Evolutionary conservation across 2,797 vertebrate species (phyloP).

Genomic region (Malacoctenus gilli): DNA sequence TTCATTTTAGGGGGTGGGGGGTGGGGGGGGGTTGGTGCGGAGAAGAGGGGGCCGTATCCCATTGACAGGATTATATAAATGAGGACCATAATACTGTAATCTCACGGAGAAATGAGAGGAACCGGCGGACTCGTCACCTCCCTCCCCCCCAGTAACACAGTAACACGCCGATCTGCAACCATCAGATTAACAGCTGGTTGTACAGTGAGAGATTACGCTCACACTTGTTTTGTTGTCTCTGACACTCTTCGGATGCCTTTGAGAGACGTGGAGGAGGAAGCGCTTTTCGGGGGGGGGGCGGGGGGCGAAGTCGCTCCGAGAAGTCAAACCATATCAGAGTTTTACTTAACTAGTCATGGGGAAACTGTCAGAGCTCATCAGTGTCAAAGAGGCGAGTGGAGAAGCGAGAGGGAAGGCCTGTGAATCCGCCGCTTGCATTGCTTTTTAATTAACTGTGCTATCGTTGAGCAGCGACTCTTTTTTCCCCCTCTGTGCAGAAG

Average conservation of each 20-base stretch:
- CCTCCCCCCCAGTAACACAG: conserved; percentile 24
- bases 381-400: conserved; percentile 3
- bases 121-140: conserved; percentile 34
- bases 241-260: conserved; percentile 11
- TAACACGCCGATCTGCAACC: conserved; percentile 40
- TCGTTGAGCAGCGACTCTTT: conserved; percentile 15
- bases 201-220: conserved; percentile 58
- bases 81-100: conserved; percentile 74
- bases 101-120: conserved; percentile 68
- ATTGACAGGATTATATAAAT: conserved; percentile 77
- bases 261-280: conserved; percentile 1
- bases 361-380: conserved; percentile 23
- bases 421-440: conserved; percentile 15
- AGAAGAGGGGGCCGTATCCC: conserved; percentile 57
- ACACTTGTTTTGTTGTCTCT: conserved; percentile 40
- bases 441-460: conserved; percentile 33
- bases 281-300: conserved; percentile 4
- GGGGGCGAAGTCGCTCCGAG: conserved; percentile 6
- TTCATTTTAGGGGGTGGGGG: conserved; percentile 53
- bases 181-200: conserved; percentile 63
- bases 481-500: conserved; percentile 29
- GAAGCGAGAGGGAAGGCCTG: conserved; percentile 14
- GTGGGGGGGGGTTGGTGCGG: conserved; percentile 46
- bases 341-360: conserved; percentile 2
- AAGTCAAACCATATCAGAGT: conserved; percentile 15